Conservation (phyloP, 1,140 invertebrate species). For the Bombus ignitus region DNA sequence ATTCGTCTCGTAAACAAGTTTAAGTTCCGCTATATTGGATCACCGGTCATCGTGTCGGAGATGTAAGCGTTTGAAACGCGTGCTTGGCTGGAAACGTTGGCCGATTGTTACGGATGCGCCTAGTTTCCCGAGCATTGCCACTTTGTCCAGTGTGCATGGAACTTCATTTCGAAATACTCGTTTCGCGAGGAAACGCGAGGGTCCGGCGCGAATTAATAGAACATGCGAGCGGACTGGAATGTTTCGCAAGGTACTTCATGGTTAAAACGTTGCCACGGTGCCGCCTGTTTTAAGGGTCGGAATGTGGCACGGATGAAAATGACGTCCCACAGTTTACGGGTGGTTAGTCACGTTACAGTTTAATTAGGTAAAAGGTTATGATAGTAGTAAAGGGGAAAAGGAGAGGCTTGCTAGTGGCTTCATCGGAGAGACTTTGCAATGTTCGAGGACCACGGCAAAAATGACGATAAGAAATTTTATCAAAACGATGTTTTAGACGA, state of each 20-base stretch:
- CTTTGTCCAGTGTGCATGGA: background rate
- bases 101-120: background rate
- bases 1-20: constrained; percentile 49
- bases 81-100: constrained; percentile 17
- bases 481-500: no score
- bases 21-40: constrained; percentile 63
- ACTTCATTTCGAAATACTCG: constrained; percentile 16
- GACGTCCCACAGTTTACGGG: background rate
- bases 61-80: constrained; percentile 51
- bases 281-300: background rate
- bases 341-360: background rate
- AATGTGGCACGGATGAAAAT: background rate
- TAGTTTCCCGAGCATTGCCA: background rate
- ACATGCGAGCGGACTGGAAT: no score
- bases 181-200: background rate
- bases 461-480: no score
- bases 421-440: no score
- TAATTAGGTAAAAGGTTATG: background rate
- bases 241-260: background rate
- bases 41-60: constrained; percentile 26
- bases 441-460: no score
- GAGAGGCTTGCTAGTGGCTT: no score
- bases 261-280: background rate
- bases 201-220: background rate
- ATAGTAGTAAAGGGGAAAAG: background rate